A percentile compares a stretch with the other conserved stretches of the same genome.
Evolutionary conservation across 53 echinoderm and acorn worm species (phyloP).

Genomic region (Paracentrotus lividus): DNA sequence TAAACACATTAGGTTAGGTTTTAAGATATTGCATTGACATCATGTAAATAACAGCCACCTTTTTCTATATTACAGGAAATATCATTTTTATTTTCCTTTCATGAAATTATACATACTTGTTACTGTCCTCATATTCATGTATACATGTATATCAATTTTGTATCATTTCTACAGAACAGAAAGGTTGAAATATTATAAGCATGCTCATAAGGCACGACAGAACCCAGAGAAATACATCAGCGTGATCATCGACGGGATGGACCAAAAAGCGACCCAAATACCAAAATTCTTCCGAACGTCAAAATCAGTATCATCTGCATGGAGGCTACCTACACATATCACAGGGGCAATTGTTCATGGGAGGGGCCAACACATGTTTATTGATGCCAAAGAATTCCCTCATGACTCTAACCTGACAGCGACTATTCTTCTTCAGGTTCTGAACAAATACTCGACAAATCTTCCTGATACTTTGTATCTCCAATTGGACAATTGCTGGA

Average conservation of each 20-base stretch:
- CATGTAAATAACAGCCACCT: too few relatives aligned
- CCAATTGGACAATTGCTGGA: not conserved
- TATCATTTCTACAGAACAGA: slow-evolving; percentile 23
- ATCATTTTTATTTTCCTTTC: too few relatives aligned
- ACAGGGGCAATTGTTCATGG: slow-evolving; percentile 49
- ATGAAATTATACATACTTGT: too few relatives aligned
- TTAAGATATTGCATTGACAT: too few relatives aligned
- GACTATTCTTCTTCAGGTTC: not conserved
- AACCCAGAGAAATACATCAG: slow-evolving; percentile 46
- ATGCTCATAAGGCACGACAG: not conserved
- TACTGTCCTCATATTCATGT: too few relatives aligned
- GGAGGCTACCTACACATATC: not conserved
- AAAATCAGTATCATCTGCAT: not conserved
- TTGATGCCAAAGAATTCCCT: slow-evolving; percentile 34
- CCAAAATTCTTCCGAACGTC: not conserved
- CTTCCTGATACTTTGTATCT: not conserved
- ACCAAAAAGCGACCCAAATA: not conserved
- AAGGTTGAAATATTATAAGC: slow-evolving; percentile 29
- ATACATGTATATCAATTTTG: too few relatives aligned
- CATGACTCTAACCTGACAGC: slow-evolving; percentile 29
- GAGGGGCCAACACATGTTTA: slow-evolving; percentile 3
- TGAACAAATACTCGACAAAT: not conserved
- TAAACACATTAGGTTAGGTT: too few relatives aligned
- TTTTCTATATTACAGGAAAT: too few relatives aligned
- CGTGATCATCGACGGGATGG: slow-evolving; percentile 47